A percentile compares a stretch with the other conserved stretches of the same genome.
Conservation (phyloP, 2,113 vertebrate genomes). For the Odontesthes bonariensis region DNA sequence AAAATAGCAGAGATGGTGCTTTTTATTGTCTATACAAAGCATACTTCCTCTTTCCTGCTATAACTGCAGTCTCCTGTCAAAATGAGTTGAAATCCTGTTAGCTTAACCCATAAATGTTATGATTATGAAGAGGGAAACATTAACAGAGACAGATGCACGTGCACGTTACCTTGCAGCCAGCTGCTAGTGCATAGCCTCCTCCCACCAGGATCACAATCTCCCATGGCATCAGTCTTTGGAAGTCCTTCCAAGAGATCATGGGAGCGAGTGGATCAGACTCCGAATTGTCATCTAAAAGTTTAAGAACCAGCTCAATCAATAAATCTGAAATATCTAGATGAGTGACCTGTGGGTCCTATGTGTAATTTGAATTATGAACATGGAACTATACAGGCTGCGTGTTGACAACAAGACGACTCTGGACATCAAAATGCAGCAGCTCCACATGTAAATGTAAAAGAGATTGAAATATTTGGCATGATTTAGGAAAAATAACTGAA, state of each 20-base stretch:
- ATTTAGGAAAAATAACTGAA: no score
- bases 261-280: slow-evolving; percentile 81
- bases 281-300: slow-evolving; percentile 58
- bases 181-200: slow-evolving; percentile 96
- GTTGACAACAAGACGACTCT: no score
- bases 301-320: not conserved
- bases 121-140: not conserved
- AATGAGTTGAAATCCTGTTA: not conserved
- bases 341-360: no score
- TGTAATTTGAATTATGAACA: no score
- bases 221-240: slow-evolving; percentile 99
- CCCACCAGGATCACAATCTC: slow-evolving; percentile 98
- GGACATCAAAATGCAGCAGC: no score
- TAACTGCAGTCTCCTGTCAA: not conserved
- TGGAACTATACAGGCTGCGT: no score
- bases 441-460: no score
- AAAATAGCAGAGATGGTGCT: no score
- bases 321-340: no score
- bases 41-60: not conserved
- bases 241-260: slow-evolving; percentile 98
- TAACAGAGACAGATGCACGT: not conserved
- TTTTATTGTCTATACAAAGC: no score
- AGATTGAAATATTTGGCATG: no score
- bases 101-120: not conserved
- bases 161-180: slow-evolving; percentile 92